Evolutionary conservation across 2,797 vertebrate species (phyloP), one percentile per base, ranked within the genome.

Genomic region (Erpetoichthys calabaricus): DNA sequence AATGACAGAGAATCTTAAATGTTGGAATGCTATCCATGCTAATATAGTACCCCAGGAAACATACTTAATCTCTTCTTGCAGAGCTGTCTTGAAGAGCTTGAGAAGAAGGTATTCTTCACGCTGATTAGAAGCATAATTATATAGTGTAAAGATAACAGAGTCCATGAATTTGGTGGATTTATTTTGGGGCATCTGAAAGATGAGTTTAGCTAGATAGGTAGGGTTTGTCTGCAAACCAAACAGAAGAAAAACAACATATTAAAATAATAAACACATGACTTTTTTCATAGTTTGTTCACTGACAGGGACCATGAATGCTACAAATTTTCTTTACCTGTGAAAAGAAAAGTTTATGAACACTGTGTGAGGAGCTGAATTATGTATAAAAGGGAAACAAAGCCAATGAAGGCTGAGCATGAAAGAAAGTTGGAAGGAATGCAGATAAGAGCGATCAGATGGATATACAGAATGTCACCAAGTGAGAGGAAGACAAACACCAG

Each of bases 121-220:
- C 77, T 97, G 95, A 77, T 98, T 98, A 58, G 95, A 98, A 3
- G 93, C 95, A 1, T 98, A 98, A 78, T 98, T 98, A 64, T 98
- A 98, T 7, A 98, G 77, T 0, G 95, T 97, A 80, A 98, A 98
- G 79, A 98, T 98, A 2, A 98, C 95, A 6, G 93, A 94, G 74
- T 98, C 94, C 95, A 98, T 98, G 75, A 98, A 98, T 70, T 98
- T 98, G 9, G 95, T 98, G 64, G 95, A 98, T 70, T 90, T 97
- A 71, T 98, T 98, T 75, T 98, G 95, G 4, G 94, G 94, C 95
- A 98, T 98, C 82, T 98, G 95, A 77, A 98, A 98, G 72, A 98
- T 98, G 70, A 98, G 82, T 86, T 98, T 98, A 64, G 95, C 94
- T 61, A 98, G 81, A 65, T 98, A 98, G 2, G 91, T 94, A 7